Base-by-base conservation (phyloP, 1,140 invertebrate genomes). In the Frieseomelitta varia region DNA sequence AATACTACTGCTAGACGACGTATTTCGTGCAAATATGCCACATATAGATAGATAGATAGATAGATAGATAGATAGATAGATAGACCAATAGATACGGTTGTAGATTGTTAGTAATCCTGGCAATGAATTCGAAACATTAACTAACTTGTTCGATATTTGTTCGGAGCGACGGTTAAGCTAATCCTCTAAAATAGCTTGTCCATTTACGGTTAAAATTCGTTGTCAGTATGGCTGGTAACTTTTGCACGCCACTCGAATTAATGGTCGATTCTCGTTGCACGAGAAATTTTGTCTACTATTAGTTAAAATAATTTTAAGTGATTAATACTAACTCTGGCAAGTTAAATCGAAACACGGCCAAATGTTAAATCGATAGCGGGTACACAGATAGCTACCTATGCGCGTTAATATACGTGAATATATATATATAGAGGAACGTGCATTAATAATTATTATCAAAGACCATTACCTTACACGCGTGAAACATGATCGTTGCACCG, bases 391-490 rank as follows among this genome's bases (percentile, higher is more conserved):
- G 30, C 24, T n/a, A 4, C 24, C 0, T 8, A 0, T 10, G 6
- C 39, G 39, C 39, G 39, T 39, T 39, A 39, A 39, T 39, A 39
- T 8, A 39, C 39, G 39, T 39, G 8, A 39, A 39, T 39, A 39
- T 39, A 39, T 39, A 39, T 39, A 47, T 47, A 61, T 61, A 61
- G 58, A 24, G 24, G 24, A n/a, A 61, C 12, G 58, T 61, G 24
- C 58, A 76, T 82, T 76, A 82, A 82, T 82, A 82, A 82, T 82
- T 82, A 82, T 82, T 82, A 76, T 76, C 61, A 82, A 67, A 55
- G 17, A 55, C 58, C 51, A 76, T 81, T 65, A 63, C 34, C 6
- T 56, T 55, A 55, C 39, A 77, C 58, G 34, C 58, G n/a, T 19
- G 58, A 24, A 27, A 14, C 21, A 58, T 21, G 39, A 51, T 73